phyloP scores from a whole-genome alignment of 1,140 invertebrate genomes.

The Hyposmocoma kahamanoa region DNA sequence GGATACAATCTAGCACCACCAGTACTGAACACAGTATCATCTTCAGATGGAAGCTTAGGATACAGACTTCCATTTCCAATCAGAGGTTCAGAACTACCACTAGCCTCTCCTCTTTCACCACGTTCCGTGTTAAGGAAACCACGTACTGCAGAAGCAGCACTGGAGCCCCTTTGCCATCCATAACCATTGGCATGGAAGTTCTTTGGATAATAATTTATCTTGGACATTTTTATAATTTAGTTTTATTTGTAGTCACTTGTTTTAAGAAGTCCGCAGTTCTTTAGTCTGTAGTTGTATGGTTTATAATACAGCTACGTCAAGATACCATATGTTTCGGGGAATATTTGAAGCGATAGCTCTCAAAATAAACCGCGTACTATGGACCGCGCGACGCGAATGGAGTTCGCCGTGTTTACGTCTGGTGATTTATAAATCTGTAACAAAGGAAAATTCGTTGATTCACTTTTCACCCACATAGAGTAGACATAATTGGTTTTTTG shows the following conservation, averaged over 20 bases:
- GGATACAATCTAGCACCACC: constrained; percentile 52
- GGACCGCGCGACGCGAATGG: constrained; percentile 15
- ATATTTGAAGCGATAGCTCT: constrained; percentile 10
- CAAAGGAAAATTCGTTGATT: constrained; percentile 11
- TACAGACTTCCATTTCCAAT: constrained; percentile 51
- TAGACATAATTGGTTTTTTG: too few relatives aligned
- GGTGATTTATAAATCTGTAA: constrained; percentile 12
- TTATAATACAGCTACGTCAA: too few relatives aligned
- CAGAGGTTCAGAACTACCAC: constrained; percentile 18
- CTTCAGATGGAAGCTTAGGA: constrained; percentile 46
- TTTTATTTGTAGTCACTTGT: too few relatives aligned
- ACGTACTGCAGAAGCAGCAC: constrained; percentile 36
- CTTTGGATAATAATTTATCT: constrained; percentile 57
- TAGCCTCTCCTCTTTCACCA: constrained; percentile 34
- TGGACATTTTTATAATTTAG: too few relatives aligned
- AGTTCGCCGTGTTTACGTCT: constrained; percentile 16
- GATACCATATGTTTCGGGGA: not conserved
- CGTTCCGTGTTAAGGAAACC: constrained; percentile 50
- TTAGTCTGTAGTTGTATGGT: too few relatives aligned
- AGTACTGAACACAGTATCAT: constrained; percentile 39
- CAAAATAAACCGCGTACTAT: constrained; percentile 19
- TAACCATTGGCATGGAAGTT: constrained; percentile 61
- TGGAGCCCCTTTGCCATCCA: constrained; percentile 53
- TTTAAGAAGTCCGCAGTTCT: too few relatives aligned
- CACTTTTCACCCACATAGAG: not conserved